Base-by-base conservation (phyloP, 2,797 vertebrate genomes). In the Acrossocheilus fasciatus region DNA sequence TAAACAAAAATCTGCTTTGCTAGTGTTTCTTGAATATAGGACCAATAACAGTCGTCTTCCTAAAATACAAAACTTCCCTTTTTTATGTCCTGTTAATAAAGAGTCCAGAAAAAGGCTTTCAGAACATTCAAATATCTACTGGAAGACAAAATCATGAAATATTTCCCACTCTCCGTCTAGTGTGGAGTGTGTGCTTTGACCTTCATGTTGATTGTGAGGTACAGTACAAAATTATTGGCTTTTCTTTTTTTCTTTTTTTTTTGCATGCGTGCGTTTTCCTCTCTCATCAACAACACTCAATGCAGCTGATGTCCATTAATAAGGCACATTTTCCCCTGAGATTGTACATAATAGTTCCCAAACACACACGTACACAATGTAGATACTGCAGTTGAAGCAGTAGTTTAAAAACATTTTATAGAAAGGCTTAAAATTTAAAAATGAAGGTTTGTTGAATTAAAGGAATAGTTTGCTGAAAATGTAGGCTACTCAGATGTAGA, bases 311-410 rank as follows among this genome's bases (percentile, higher is more conserved):
- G 8, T 45, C n/a, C 39, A 43, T 72, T 73, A 18, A 54, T 69
- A 59, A 82, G 64, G 73, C 47, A 52, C 41, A 64, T 73, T 47
- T 74, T 74, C 81, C 70, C 73, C 54, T 87, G 87, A 84, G 73
- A 79, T 20, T 14, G 54, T 50, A 64, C 36, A 15, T 76, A 74
- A 80, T 64, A 36, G 9, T 81, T 26, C 43, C 8, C 20, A 12
- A 83, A 45, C 39, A 68, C 80, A n/a, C 62, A 70, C 18, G 34
- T 7, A 80, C 45, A 47, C 52, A 62, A 75, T 6, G 66, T 18
- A 45, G 69, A 18, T 14, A n/a, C 70, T 23, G 5, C 66, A 8
- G 9, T 17, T 69, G 0, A 41, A 41, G 69, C 39, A 74, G 14
- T 47, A 30, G 45, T 1, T 52, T 50, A 74, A 10, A 41, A 41